Evolutionary conservation across 1,140 invertebrate species (phyloP).

Genomic region (Cotesia typhae): DNA sequence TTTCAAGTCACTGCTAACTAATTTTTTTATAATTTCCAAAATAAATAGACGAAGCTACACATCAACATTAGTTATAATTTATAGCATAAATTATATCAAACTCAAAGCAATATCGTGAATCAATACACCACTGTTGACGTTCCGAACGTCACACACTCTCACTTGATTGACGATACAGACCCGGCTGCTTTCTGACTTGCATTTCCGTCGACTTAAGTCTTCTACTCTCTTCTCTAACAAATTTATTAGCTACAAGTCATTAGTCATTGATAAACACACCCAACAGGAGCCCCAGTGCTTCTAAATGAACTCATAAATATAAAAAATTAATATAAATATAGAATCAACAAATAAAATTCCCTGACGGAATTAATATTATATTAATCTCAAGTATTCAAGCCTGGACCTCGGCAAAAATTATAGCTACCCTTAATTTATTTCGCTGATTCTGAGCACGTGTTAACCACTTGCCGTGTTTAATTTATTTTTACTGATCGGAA

Average conservation of each 20-base stretch:
- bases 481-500: too few relatives aligned
- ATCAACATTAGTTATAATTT: too few relatives aligned
- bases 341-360: too few relatives aligned
- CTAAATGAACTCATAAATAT: too few relatives aligned
- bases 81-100: too few relatives aligned
- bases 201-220: not conserved
- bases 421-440: not conserved
- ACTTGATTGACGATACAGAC: not conserved
- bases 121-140: slow-evolving; percentile 4
- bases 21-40: too few relatives aligned
- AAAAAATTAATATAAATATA: too few relatives aligned
- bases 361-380: too few relatives aligned
- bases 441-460: slow-evolving; percentile 3
- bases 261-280: not conserved
- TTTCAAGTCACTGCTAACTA: too few relatives aligned
- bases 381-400: not conserved
- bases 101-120: slow-evolving; percentile 16
- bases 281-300: too few relatives aligned
- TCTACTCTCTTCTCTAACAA: not conserved
- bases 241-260: not conserved
- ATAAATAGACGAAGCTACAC: too few relatives aligned
- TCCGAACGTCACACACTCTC: not conserved
- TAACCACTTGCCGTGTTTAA: not conserved
- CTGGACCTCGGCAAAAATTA: not conserved
- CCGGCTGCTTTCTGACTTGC: not conserved